Evolutionary conservation across 2,888 invertebrate species (phyloP).

Genomic region (Nymphalis urticae): DNA sequence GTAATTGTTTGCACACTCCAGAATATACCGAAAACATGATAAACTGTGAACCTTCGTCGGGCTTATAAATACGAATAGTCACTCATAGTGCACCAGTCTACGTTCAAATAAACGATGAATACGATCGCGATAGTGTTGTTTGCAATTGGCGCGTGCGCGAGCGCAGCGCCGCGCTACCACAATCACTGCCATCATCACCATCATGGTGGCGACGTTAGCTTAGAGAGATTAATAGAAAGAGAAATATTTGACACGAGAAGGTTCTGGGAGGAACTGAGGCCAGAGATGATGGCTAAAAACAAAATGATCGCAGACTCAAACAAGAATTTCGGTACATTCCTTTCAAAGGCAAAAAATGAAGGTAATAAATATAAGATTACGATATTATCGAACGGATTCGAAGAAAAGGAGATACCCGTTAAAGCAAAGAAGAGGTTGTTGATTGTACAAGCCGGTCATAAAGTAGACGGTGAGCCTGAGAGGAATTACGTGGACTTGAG

Average conservation of each 20-base stretch:
- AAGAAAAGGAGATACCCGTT: conserved; percentile 65
- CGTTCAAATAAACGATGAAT: too few species aligned
- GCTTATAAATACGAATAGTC: too few species aligned
- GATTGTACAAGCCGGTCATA: conserved; percentile 60
- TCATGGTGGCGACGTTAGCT: conserved; percentile 30
- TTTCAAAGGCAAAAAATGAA: too few species aligned
- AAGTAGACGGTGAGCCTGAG: conserved; percentile 14
- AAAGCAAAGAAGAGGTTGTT: conserved; percentile 63
- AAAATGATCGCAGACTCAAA: conserved; percentile 50
- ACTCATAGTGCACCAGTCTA: too few species aligned
- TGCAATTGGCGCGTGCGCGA: conserved; percentile 1
- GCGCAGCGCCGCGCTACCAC: conserved; percentile 24
- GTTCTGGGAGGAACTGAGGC: conserved; percentile 58
- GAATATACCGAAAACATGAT: too few species aligned
- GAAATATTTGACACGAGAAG: conserved; percentile 59
- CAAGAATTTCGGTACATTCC: too few species aligned
- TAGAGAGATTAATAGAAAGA: conserved; percentile 47
- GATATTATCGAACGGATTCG: conserved; percentile 54
- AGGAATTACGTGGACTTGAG: conserved; percentile 25
- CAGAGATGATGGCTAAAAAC: conserved; percentile 56
- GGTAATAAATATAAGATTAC: conserved; percentile 60
- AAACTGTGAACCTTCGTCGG: too few species aligned
- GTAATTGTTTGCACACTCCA: too few species aligned
- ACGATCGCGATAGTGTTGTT: too few species aligned
- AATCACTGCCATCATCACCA: conserved; percentile 14